These are phyloP conservation scores for Drosophila lacteicornis DNA, from an alignment of 1,140 invertebrate species.

Conservation along the genomic window DNA sequence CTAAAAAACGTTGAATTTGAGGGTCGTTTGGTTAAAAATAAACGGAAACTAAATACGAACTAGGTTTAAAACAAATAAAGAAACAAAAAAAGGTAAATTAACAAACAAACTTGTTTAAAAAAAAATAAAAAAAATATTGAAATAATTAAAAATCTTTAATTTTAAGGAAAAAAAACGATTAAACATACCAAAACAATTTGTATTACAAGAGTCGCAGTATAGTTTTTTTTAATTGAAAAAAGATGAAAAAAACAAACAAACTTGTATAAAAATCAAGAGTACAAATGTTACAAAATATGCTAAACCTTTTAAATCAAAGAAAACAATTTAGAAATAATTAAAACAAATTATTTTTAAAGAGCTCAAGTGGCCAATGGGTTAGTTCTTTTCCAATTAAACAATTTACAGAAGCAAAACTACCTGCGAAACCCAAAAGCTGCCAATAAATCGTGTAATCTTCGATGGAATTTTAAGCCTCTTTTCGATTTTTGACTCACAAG, in stretches of 20 bases:
- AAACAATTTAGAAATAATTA: too few species aligned
- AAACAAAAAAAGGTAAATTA: neutral
- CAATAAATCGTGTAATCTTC: slow-evolving; percentile 31
- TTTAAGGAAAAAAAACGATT: too few species aligned
- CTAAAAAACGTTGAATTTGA: too few species aligned
- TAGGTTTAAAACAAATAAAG: neutral
- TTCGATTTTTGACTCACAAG: slow-evolving; percentile 27
- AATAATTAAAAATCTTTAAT: too few species aligned
- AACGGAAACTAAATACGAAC: neutral
- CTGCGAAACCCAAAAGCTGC: neutral
- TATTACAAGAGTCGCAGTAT: too few species aligned
- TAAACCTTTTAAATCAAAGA: too few species aligned
- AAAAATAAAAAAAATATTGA: too few species aligned
- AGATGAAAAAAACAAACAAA: neutral
- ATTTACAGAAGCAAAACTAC: neutral
- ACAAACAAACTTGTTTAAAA: too few species aligned
- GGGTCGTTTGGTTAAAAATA: neutral
- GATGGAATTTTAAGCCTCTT: slow-evolving; percentile 38
- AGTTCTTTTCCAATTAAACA: neutral
- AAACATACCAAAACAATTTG: too few species aligned
- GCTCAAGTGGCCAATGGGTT: neutral
- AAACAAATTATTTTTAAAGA: neutral
- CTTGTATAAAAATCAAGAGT: neutral
- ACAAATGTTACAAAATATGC: too few species aligned
- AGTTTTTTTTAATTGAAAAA: too few species aligned